Conservation (phyloP, 2,888 invertebrate genomes). For the Schizotus pectinicornis region DNA sequence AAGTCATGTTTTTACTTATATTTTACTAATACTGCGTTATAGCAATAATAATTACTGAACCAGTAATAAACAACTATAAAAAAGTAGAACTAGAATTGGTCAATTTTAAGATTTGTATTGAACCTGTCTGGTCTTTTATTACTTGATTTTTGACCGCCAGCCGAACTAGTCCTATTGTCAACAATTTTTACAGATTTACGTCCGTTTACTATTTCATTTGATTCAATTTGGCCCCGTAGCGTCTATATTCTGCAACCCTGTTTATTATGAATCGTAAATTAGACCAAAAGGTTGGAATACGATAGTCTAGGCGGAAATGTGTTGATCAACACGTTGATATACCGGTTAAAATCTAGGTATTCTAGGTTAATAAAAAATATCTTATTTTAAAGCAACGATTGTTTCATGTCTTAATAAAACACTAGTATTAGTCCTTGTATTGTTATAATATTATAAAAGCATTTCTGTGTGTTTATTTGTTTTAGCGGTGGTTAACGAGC, state of each 20-base stretch:
- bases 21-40: no score
- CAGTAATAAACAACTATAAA: no score
- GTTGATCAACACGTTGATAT: not conserved
- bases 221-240: slow-evolving; percentile 11
- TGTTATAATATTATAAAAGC: slow-evolving; percentile 40
- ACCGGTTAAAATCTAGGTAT: not conserved
- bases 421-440: slow-evolving; percentile 36
- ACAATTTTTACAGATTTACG: slow-evolving; percentile 22
- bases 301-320: not conserved
- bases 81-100: no score
- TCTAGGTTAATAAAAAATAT: not conserved
- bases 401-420: slow-evolving; percentile 39
- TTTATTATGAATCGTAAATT: slow-evolving; percentile 21
- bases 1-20: no score
- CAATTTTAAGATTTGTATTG: no score
- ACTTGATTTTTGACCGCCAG: no score
- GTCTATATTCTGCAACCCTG: slow-evolving; percentile 14
- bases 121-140: no score
- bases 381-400: slow-evolving; percentile 24
- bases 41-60: no score
- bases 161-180: slow-evolving; percentile 24
- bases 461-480: slow-evolving; percentile 40
- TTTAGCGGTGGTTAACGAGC: slow-evolving; percentile 40
- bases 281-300: not conserved
- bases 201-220: slow-evolving; percentile 15